These are phyloP conservation scores for Myodes glareolus DNA, from an alignment of 2,113 vertebrate species.

Conservation along the genomic window DNA sequence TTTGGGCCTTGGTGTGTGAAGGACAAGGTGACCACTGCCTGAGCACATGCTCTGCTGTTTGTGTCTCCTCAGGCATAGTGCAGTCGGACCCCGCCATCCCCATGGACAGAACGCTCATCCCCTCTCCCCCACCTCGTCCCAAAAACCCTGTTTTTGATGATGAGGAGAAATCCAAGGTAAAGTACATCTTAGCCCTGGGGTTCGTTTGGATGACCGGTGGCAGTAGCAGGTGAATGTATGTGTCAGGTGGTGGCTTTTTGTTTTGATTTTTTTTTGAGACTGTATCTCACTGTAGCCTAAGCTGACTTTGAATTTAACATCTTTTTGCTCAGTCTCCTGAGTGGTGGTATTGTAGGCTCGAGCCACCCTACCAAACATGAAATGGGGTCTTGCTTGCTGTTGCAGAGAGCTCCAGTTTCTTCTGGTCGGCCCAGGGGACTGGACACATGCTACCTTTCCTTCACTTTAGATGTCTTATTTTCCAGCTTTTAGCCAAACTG, in stretches of 20 bases:
- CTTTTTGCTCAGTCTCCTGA: neutral
- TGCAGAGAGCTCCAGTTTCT: accelerated
- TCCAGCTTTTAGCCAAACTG: conserved; percentile 92
- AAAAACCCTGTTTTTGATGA: conserved; percentile 97
- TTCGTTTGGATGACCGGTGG: neutral
- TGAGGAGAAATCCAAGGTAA: conserved; percentile 95
- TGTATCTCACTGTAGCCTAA: neutral
- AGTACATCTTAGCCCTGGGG: neutral
- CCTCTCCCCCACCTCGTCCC: conserved; percentile 90
- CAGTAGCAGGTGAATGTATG: neutral
- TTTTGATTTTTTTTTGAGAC: neutral
- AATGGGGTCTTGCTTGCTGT: neutral
- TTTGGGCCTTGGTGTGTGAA: neutral
- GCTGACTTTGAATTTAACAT: neutral
- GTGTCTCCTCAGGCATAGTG: conserved; percentile 89
- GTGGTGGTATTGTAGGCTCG: neutral
- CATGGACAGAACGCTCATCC: conserved; percentile 91
- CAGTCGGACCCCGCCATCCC: conserved; percentile 91
- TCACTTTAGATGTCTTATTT: neutral
- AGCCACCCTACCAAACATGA: neutral
- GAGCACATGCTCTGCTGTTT: neutral
- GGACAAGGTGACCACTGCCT: neutral
- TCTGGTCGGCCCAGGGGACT: neutral
- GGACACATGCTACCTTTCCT: neutral
- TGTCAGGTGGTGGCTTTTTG: neutral